These are phyloP conservation scores for Scomber japonicus DNA, from an alignment of 2,113 vertebrate genomes.

Conservation along the genomic window DNA sequence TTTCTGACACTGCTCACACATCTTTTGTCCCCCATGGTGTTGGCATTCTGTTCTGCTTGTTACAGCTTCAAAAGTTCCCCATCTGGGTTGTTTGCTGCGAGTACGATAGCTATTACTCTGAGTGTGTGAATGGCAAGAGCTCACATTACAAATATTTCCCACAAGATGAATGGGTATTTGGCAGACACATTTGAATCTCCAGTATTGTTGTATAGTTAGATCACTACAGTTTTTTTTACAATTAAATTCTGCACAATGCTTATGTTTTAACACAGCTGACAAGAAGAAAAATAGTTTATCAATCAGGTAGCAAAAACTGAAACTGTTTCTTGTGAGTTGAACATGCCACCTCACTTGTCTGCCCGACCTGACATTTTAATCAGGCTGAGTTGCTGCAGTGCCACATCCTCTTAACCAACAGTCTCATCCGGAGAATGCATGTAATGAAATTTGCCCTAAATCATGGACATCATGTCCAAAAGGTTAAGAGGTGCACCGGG, in stretches of 20 bases:
- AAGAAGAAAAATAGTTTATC: conserved; percentile 21
- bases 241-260: not conserved
- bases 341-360: conserved; percentile 56
- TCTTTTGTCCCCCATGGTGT: conserved; percentile 73
- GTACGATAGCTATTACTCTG: conserved; percentile 38
- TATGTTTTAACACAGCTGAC: no score
- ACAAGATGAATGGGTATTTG: conserved; percentile 45
- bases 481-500: conserved; percentile 85
- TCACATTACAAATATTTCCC: conserved; percentile 51
- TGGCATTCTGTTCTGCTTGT: conserved; percentile 70
- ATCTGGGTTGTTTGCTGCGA: conserved; percentile 41
- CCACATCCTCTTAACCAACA: conserved; percentile 77
- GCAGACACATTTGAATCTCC: conserved; percentile 40
- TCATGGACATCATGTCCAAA: conserved; percentile 83
- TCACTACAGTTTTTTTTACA: not conserved
- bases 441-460: conserved; percentile 88
- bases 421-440: conserved; percentile 82
- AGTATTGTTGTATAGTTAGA: conserved; percentile 7
- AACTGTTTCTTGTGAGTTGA: conserved; percentile 42
- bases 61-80: conserved; percentile 57
- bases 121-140: conserved; percentile 34
- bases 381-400: conserved; percentile 76
- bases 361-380: conserved; percentile 78
- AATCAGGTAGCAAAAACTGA: not conserved
- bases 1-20: conserved; percentile 71